Evolutionary conservation across 2,888 invertebrate genomes (phyloP).

Genomic region (Brenthis hecate): DNA sequence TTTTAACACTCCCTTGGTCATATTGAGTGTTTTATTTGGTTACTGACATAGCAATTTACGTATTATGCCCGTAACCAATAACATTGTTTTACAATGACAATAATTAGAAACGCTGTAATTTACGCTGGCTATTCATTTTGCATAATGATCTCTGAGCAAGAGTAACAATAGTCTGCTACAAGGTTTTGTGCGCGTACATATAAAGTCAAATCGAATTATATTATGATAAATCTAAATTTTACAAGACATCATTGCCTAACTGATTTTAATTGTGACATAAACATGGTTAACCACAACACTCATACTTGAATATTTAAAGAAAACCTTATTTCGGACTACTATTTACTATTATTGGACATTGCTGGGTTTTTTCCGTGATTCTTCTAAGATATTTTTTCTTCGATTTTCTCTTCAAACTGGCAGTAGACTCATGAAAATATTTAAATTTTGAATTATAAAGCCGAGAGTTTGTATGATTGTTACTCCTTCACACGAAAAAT

Average conservation of each 20-base stretch:
- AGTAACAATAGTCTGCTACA: slow-evolving; percentile 62
- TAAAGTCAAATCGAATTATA: slow-evolving; percentile 13
- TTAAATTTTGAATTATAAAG: too few species aligned
- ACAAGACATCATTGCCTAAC: slow-evolving; percentile 9
- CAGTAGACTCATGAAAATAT: too few species aligned
- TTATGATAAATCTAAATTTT: slow-evolving; percentile 12
- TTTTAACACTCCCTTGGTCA: slow-evolving; percentile 6
- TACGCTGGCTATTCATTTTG: slow-evolving; percentile 68
- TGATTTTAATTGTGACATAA: slow-evolving; percentile 13
- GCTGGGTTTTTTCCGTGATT: too few species aligned
- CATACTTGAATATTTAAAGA: too few species aligned
- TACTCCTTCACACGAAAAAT: too few species aligned
- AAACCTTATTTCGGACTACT: too few species aligned
- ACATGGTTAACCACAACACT: not conserved
- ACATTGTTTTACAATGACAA: slow-evolving; percentile 26
- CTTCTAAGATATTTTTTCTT: too few species aligned
- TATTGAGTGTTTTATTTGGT: slow-evolving; percentile 5
- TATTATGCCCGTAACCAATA: not conserved
- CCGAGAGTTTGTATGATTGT: too few species aligned
- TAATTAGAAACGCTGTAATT: slow-evolving; percentile 49
- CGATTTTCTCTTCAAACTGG: too few species aligned
- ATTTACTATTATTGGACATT: too few species aligned
- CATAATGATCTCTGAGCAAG: slow-evolving; percentile 68
- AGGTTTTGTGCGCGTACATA: slow-evolving; percentile 42
- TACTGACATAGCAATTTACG: slow-evolving; percentile 8